Conservation (phyloP, 2,113 vertebrate species). For the Nycticebus coucang region DNA sequence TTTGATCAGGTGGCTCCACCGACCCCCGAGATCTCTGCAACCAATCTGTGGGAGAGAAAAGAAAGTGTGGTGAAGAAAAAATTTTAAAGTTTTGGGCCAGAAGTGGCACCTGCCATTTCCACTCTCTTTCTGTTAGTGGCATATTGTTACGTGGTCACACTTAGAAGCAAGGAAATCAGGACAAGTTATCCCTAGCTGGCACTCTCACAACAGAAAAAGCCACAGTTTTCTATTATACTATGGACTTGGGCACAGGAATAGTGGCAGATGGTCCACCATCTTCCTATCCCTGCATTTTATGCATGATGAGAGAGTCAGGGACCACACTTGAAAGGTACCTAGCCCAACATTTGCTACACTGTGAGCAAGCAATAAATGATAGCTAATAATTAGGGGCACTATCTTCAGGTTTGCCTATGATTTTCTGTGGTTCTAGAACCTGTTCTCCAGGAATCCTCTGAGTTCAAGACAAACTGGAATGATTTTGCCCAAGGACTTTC, state of each 20-base stretch:
- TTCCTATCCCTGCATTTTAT: background rate
- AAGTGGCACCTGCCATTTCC: background rate
- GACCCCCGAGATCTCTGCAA: background rate
- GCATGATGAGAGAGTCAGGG: background rate
- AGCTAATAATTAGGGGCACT: background rate
- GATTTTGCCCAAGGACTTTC: background rate
- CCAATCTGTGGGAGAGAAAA: background rate
- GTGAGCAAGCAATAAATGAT: background rate
- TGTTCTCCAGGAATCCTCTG: background rate
- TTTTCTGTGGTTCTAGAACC: background rate
- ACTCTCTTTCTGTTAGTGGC: background rate
- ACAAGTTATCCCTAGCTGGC: background rate
- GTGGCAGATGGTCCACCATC: background rate
- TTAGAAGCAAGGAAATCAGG: background rate
- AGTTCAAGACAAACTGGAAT: background rate
- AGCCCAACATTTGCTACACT: background rate
- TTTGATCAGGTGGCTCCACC: background rate
- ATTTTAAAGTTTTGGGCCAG: background rate
- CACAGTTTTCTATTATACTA: no score
- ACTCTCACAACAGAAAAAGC: no score
- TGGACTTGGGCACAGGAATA: accelerated
- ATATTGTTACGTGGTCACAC: background rate
- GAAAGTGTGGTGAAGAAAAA: background rate
- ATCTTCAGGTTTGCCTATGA: background rate
- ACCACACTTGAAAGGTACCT: background rate